Percentiles rank a stretch among this genome's conserved stretches.
Conservation (phyloP, 2,797 vertebrate species). For the Bryconaethiops microstoma region DNA sequence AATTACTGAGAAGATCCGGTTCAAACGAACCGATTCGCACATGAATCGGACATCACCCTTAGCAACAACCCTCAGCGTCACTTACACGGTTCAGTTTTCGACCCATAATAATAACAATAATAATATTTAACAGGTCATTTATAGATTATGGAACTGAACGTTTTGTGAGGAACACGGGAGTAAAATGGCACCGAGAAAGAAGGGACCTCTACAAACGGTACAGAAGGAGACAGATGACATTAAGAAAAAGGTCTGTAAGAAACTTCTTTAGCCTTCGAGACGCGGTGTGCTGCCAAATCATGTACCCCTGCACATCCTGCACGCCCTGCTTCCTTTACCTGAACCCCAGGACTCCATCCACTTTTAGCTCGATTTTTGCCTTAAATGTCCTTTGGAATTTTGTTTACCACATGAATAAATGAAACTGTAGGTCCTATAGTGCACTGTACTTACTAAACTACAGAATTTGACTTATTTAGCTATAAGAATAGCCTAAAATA, state of each 20-base stretch:
- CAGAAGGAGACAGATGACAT: conserved; percentile 72
- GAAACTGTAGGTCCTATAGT: background rate
- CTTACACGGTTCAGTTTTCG: background rate
- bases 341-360: background rate
- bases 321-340: background rate
- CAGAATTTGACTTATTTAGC: no score
- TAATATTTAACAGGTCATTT: background rate
- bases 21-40: background rate
- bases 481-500: no score
- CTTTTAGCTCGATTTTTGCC: background rate
- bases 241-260: conserved; percentile 67
- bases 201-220: conserved; percentile 70
- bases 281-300: background rate
- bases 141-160: background rate
- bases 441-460: no score
- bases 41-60: conserved; percentile 20
- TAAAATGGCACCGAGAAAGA: conserved; percentile 72
- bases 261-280: background rate
- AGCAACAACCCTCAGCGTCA: conserved; percentile 33
- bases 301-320: background rate
- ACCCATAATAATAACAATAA: background rate
- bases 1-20: background rate
- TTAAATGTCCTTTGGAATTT: no score
- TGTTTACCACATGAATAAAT: no score
- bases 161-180: background rate